These are phyloP conservation scores for Passer domesticus DNA, from an alignment of 2,113 vertebrate genomes.

Conservation along the genomic window DNA sequence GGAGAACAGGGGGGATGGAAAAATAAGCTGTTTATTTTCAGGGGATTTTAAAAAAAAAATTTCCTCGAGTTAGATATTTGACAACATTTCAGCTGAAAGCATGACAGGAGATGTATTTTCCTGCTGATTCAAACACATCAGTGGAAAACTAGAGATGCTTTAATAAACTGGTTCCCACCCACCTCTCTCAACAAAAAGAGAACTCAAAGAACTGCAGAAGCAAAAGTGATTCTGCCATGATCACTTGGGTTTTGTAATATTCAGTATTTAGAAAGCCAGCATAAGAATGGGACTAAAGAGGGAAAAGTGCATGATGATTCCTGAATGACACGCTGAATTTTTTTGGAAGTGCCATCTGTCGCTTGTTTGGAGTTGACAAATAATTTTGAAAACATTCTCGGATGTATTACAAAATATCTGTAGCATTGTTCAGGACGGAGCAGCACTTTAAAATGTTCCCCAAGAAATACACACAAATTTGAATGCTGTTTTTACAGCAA, in stretches of 20 bases:
- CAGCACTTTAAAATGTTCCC: constrained; percentile 20
- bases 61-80: not conserved
- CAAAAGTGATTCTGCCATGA: not conserved
- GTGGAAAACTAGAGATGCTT: not conserved
- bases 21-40: not conserved
- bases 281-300: not conserved
- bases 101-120: not conserved
- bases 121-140: not conserved
- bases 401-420: constrained; percentile 34
- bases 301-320: not conserved
- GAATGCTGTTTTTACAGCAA: constrained; percentile 60
- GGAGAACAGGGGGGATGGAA: not conserved
- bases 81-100: constrained; percentile 1
- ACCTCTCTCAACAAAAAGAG: not conserved
- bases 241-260: not conserved
- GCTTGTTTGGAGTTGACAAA: not conserved
- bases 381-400: constrained; percentile 35
- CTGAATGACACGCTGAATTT: constrained; percentile 10
- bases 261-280: not conserved
- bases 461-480: constrained; percentile 40
- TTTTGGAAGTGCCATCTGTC: constrained; percentile 10
- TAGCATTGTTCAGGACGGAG: constrained; percentile 30
- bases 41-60: not conserved
- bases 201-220: not conserved
- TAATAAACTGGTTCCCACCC: not conserved